Evolutionary conservation across 2,888 invertebrate genomes (phyloP).

Genomic region (Tricholauxania praeusta): DNA sequence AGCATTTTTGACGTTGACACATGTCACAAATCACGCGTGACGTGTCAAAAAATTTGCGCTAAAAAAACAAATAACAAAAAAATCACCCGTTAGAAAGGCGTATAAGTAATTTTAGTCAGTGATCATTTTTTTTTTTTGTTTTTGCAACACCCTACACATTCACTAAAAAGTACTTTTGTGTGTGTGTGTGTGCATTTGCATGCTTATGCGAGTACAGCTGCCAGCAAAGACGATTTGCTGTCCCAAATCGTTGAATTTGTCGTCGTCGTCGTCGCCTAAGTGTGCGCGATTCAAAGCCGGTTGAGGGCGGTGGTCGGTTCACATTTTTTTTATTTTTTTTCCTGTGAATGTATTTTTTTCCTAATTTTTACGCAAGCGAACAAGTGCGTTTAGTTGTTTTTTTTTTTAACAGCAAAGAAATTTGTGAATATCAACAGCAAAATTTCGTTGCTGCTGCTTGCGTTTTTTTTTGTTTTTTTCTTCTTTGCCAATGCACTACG

Average conservation of each 20-base stretch:
- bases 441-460: not conserved
- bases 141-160: not conserved
- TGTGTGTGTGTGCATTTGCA: conserved; percentile 28
- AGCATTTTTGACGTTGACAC: too few relatives aligned
- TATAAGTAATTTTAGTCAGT: too few relatives aligned
- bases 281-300: conserved; percentile 40
- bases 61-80: too few relatives aligned
- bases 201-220: not conserved
- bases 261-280: conserved; percentile 24
- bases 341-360: not conserved
- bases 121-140: too few relatives aligned
- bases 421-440: too few relatives aligned
- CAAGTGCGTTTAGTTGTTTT: not conserved
- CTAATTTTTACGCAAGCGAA: not conserved
- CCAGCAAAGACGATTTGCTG: conserved; percentile 1
- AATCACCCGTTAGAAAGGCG: too few relatives aligned
- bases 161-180: conserved; percentile 1
- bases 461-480: conserved; percentile 4
- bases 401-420: not conserved
- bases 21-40: too few relatives aligned
- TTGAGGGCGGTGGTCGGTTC: conserved; percentile 51
- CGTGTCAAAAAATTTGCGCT: too few relatives aligned
- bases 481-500: not conserved
- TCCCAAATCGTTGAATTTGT: conserved; percentile 5
- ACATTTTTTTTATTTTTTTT: not conserved